A percentile compares a stretch with the other conserved stretches of the same genome.
Conservation (phyloP, 1,140 invertebrate genomes). For the Armadillidium nasatum region DNA sequence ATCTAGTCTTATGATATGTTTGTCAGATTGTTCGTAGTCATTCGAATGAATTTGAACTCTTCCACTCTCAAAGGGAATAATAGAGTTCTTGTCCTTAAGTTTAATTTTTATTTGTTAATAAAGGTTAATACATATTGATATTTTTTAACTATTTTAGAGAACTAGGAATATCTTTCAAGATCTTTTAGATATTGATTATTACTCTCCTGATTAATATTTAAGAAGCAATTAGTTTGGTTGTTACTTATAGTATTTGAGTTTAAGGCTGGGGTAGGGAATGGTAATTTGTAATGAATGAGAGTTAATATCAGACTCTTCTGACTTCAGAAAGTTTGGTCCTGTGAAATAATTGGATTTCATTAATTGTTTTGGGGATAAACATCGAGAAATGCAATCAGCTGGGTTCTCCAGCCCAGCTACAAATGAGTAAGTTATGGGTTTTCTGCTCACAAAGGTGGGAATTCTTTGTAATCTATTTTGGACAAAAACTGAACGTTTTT, state of each 20-base stretch:
- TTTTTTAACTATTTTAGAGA: not conserved
- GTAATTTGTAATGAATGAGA: not conserved
- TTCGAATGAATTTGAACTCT: no score
- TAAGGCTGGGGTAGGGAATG: not conserved
- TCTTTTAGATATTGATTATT: not conserved
- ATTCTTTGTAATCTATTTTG: not conserved
- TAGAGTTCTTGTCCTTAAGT: no score
- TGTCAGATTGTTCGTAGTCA: no score
- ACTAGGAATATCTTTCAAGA: not conserved
- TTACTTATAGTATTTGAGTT: not conserved
- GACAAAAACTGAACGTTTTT: not conserved
- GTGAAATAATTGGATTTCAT: not conserved
- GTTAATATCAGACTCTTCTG: not conserved
- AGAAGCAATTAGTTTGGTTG: not conserved
- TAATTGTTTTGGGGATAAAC: not conserved
- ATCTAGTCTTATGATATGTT: not conserved
- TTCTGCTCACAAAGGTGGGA: no score
- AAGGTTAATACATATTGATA: slow-evolving; percentile 3
- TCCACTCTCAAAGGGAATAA: no score
- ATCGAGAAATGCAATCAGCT: not conserved
- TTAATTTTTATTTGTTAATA: slow-evolving; percentile 23
- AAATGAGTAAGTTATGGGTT: not conserved
- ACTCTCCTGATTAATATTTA: not conserved
- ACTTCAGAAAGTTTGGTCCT: not conserved
- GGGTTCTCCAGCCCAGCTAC: not conserved